These are phyloP conservation scores for Stenotaenia linearis DNA, from an alignment of 2,888 invertebrate genomes.

Conservation along the genomic window DNA sequence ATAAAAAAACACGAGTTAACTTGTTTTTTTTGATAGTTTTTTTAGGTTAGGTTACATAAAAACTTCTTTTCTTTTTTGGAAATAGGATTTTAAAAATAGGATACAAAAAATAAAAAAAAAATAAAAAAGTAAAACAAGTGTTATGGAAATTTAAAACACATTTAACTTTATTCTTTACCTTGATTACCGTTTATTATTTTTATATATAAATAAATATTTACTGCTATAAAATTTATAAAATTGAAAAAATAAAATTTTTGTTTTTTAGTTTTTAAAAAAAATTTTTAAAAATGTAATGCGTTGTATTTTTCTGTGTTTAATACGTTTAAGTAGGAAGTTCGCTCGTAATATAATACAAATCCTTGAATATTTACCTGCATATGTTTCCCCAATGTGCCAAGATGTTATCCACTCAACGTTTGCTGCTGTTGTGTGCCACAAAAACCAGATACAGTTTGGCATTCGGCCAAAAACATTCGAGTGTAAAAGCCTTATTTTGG, in stretches of 20 bases:
- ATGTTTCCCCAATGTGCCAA: not conserved
- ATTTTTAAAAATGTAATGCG: not conserved
- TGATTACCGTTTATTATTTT: too few relatives aligned
- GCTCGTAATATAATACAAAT: not conserved
- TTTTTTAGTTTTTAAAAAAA: not conserved
- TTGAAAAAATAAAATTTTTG: not conserved
- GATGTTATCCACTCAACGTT: not conserved
- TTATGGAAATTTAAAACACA: too few relatives aligned
- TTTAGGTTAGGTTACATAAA: too few relatives aligned
- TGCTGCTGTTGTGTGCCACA: not conserved
- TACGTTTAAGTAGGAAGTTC: not conserved
- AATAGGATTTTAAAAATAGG: too few relatives aligned
- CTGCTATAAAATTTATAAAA: too few relatives aligned
- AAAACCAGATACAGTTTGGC: not conserved
- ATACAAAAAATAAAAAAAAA: too few relatives aligned
- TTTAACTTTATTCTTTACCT: too few relatives aligned
- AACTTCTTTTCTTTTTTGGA: too few relatives aligned
- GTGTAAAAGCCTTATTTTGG: not conserved
- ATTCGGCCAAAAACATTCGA: not conserved
- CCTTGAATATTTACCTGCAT: not conserved
- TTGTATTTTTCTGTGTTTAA: not conserved
- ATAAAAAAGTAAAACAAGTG: too few relatives aligned
- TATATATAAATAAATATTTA: too few relatives aligned
- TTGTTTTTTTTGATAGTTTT: not conserved
- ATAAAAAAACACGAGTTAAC: too few relatives aligned